Conservation (phyloP, 2,797 vertebrate species). For the Petrocephalus schoutedeni region DNA sequence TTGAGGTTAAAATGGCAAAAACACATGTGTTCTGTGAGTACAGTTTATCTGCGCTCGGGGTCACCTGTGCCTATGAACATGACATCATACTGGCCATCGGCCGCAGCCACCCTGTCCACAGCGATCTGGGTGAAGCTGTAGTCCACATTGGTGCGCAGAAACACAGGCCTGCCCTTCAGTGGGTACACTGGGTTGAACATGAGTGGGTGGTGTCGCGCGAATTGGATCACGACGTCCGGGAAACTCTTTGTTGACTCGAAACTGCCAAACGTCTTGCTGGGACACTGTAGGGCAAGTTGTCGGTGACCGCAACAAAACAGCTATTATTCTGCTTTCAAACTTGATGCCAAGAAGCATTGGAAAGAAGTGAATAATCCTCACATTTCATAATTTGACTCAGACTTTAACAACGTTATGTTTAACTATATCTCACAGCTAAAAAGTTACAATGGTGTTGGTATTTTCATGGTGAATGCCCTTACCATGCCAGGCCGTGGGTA, state of each 20-base stretch:
- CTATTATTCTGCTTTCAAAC: background rate
- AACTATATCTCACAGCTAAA: background rate
- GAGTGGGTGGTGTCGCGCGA: constrained; percentile 89
- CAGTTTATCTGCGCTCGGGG: background rate
- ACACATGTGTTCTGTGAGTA: background rate
- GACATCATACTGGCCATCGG: constrained; percentile 84
- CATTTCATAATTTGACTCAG: background rate
- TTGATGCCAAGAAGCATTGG: background rate
- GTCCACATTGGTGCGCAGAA: constrained; percentile 74
- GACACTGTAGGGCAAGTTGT: constrained; percentile 66
- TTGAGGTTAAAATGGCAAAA: background rate
- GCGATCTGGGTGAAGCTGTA: constrained; percentile 86
- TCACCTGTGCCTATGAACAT: constrained; percentile 93
- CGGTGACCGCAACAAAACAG: background rate
- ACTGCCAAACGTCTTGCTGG: constrained; percentile 94
- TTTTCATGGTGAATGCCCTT: constrained; percentile 32
- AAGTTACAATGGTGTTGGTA: background rate
- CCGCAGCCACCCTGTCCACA: constrained; percentile 77
- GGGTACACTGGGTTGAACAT: constrained; percentile 91
- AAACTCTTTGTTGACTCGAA: constrained; percentile 97
- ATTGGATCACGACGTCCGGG: constrained; percentile 93
- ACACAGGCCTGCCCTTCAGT: constrained; percentile 74
- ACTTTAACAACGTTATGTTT: background rate
- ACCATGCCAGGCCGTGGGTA: constrained; percentile 97
- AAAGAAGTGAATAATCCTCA: background rate